Percentiles rank a stretch among this genome's conserved stretches.
Evolutionary conservation across 2,888 invertebrate species (phyloP).

Genomic region (Leptopilina drosophilae): DNA sequence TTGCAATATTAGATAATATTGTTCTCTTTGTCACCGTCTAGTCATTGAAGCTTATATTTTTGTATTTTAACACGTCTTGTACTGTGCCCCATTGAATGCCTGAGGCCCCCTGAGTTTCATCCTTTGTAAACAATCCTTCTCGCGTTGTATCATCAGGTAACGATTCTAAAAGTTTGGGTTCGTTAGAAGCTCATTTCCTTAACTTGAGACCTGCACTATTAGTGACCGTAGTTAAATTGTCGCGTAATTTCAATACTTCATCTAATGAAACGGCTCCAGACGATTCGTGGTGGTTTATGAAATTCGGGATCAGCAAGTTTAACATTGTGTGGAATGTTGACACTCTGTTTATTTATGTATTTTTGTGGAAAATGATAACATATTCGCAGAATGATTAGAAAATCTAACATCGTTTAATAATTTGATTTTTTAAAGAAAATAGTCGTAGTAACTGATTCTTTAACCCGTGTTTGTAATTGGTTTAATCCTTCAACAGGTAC

Average conservation of each 20-base stretch:
- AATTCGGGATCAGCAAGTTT: neutral
- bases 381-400: constrained; percentile 5
- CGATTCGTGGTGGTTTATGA: neutral
- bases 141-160: neutral
- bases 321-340: constrained; percentile 43
- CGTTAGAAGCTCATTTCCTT: constrained; percentile 28
- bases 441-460: no score
- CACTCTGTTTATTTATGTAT: constrained; percentile 12
- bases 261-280: no score
- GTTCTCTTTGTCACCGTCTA: no score
- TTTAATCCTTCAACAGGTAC: no score
- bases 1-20: no score
- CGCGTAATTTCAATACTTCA: no score
- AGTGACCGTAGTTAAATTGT: no score
- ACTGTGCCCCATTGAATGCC: no score
- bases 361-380: neutral
- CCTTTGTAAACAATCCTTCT: neutral
- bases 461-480: no score
- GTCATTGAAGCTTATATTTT: no score
- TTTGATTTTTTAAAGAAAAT: no score
- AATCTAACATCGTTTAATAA: neutral
- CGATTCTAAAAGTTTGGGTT: neutral
- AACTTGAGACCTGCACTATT: neutral
- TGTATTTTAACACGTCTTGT: no score
- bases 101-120: neutral